Percentiles rank a stretch among this genome's conserved stretches.
These are phyloP conservation scores for Alligator mississippiensis DNA, from an alignment of 2,113 vertebrate genomes.

Conservation along the genomic window DNA sequence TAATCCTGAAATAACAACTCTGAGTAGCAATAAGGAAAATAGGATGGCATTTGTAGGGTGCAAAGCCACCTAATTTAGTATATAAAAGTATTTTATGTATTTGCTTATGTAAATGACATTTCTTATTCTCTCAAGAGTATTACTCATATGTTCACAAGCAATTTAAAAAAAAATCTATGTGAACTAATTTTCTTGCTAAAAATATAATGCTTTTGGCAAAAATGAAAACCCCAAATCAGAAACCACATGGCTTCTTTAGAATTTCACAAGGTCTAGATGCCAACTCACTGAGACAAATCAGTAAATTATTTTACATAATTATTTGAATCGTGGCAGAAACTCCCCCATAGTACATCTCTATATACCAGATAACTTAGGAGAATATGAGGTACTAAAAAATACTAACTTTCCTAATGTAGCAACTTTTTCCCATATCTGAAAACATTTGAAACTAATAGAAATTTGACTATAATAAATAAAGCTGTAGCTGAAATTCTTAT, in stretches of 20 bases:
- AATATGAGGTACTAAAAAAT: background rate
- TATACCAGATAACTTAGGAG: background rate
- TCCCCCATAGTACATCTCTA: background rate
- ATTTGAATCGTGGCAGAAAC: background rate
- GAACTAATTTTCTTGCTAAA: too few species aligned
- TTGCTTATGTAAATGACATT: background rate
- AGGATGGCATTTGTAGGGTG: background rate
- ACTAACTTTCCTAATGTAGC: background rate
- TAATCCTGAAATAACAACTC: background rate
- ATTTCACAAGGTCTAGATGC: background rate
- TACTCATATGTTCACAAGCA: background rate
- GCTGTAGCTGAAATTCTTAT: background rate
- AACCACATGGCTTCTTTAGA: background rate
- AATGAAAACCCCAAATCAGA: too few species aligned
- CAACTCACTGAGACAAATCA: rapidly evolving
- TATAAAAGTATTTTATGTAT: background rate
- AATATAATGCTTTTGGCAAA: too few species aligned
- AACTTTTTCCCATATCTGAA: background rate
- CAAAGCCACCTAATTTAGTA: background rate
- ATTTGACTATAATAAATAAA: background rate
- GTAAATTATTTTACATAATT: background rate
- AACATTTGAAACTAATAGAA: background rate
- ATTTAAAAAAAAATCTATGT: background rate
- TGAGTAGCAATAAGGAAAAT: background rate
- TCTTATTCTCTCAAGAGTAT: background rate